A percentile compares a stretch with the other conserved stretches of the same genome.
Conservation (phyloP, 2,888 invertebrate species). For the Ernsta delagoae region DNA sequence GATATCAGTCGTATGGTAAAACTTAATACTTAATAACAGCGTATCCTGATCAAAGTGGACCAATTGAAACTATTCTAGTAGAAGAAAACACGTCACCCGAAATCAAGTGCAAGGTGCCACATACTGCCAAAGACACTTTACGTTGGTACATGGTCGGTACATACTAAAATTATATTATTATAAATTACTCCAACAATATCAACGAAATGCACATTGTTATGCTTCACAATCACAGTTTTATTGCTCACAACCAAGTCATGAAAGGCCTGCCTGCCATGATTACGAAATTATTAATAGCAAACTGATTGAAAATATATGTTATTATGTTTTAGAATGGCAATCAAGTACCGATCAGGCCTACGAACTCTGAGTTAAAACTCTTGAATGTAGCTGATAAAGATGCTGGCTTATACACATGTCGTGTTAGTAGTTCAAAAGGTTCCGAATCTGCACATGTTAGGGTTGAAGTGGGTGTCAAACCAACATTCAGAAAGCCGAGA, state of each 20-base stretch:
- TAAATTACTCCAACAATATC: too few species aligned
- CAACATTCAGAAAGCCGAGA: neutral
- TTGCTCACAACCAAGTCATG: too few species aligned
- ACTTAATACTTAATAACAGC: constrained; percentile 2
- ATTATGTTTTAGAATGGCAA: constrained; percentile 10
- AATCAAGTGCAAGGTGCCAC: constrained; percentile 26
- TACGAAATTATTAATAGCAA: too few species aligned
- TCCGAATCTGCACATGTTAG: constrained; percentile 4
- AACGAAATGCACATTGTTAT: too few species aligned
- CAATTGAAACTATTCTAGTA: constrained; percentile 14
- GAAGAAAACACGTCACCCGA: constrained; percentile 3
- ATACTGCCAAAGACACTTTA: constrained; percentile 4
- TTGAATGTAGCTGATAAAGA: neutral
- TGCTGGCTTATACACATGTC: constrained; percentile 19
- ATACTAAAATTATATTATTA: too few species aligned
- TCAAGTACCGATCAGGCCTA: neutral
- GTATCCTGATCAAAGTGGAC: neutral
- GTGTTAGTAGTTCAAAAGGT: neutral
- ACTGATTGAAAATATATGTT: too few species aligned
- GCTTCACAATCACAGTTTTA: too few species aligned
- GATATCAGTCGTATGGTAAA: neutral
- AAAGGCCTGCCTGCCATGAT: too few species aligned
- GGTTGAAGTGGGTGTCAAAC: constrained; percentile 14
- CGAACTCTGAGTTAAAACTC: neutral
- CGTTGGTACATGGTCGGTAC: constrained; percentile 32